Evolutionary conservation across 2,113 vertebrate species (phyloP).

Genomic region (Catharus fuscescens): DNA sequence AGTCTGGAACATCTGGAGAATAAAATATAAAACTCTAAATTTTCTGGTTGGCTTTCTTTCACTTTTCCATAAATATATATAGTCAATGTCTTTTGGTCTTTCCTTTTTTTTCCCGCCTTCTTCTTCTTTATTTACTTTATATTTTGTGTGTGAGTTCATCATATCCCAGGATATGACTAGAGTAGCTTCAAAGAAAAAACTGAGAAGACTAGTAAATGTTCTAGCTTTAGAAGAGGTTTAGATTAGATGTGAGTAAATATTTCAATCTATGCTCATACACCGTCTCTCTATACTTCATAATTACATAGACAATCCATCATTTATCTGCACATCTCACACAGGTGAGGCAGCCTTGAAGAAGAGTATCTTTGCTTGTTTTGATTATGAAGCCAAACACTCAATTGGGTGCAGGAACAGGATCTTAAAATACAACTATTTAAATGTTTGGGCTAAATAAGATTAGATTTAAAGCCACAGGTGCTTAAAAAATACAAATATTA

Average conservation of each 20-base stretch:
- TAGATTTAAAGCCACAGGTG: background rate
- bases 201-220: background rate
- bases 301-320: background rate
- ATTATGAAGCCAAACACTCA: slow-evolving; percentile 18
- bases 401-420: background rate
- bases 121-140: background rate
- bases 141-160: background rate
- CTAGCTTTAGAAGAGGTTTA: background rate
- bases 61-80: background rate
- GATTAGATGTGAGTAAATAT: slow-evolving; percentile 5
- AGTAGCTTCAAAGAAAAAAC: background rate
- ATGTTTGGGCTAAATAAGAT: background rate
- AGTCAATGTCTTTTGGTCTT: background rate
- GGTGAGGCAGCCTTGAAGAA: background rate
- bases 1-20: background rate
- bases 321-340: background rate
- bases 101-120: accelerated
- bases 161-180: background rate
- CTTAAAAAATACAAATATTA: background rate
- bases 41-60: background rate
- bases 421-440: background rate
- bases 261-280: background rate
- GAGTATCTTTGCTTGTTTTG: background rate
- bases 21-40: background rate
- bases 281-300: background rate